Evolutionary conservation across 1,140 invertebrate genomes (phyloP).

Genomic region (Drosophila dunni): DNA sequence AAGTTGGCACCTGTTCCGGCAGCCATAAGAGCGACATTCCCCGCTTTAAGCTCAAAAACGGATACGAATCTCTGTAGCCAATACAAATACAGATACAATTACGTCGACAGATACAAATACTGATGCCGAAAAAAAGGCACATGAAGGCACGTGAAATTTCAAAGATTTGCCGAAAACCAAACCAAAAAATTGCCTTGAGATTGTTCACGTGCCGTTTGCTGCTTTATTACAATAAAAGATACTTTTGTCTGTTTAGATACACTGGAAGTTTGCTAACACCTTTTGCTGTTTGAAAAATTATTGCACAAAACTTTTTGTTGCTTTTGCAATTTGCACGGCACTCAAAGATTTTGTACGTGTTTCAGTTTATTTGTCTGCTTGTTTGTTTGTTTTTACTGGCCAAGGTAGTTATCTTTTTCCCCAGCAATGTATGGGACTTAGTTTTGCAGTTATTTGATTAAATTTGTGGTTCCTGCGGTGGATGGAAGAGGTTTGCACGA

Average conservation of each 20-base stretch:
- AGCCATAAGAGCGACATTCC: slow-evolving; percentile 62
- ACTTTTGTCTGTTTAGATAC: slow-evolving; percentile 43
- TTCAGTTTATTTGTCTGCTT: slow-evolving; percentile 23
- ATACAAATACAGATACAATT: slow-evolving; percentile 39
- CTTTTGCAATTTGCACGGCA: slow-evolving; percentile 48
- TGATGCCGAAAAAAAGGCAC: slow-evolving; percentile 15
- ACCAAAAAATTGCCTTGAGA: slow-evolving; percentile 15
- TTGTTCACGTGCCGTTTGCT: slow-evolving; percentile 50
- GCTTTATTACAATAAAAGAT: slow-evolving; percentile 74
- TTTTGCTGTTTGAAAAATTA: slow-evolving; percentile 55
- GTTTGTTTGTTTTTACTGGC: slow-evolving; percentile 16
- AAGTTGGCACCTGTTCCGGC: slow-evolving; percentile 60
- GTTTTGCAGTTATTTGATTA: slow-evolving; percentile 66
- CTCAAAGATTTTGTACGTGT: slow-evolving; percentile 47
- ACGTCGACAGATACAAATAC: slow-evolving; percentile 19
- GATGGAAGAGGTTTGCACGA: not conserved
- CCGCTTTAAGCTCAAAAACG: slow-evolving; percentile 29
- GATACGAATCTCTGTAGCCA: slow-evolving; percentile 73
- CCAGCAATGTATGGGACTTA: slow-evolving; percentile 22
- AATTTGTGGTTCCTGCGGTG: slow-evolving; percentile 54
- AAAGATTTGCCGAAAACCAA: slow-evolving; percentile 53
- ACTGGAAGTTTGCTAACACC: slow-evolving; percentile 34
- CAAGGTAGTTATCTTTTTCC: slow-evolving; percentile 20
- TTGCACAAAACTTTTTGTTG: slow-evolving; percentile 67
- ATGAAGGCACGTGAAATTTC: slow-evolving; percentile 54